Evolutionary conservation across 2,113 vertebrate genomes (phyloP), one percentile per base, ranked within the genome.

Genomic region (Merops nubicus): DNA sequence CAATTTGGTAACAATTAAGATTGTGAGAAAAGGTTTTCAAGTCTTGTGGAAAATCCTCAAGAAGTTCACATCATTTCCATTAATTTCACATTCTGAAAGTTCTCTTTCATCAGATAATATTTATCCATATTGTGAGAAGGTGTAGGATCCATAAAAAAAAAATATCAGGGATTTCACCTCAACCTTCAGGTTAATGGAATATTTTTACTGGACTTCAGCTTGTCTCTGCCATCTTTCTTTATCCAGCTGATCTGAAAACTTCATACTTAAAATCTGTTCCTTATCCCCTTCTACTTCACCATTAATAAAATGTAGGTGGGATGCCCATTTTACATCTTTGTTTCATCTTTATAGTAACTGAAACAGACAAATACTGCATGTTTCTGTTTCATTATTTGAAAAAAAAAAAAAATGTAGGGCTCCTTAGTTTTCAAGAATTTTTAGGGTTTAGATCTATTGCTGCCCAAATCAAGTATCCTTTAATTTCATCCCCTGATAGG

Each of bases 361-460:
- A 72, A 90, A 48, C 47, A 96, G 40, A 93, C 25, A 89, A 91
- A 85, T 40, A 12, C 4, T 86, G 31, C 47, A 33, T 50, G 80
- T 57, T 94, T 84, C 11, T 69, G 28, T 96, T 95, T 95, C 79
- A 70, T 51, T 91, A 70, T 62, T 45, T 40, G 60, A 88, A 63
- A 85, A 83, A 87, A 90, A 68, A 45, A 34, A 34, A 57, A 93
- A 92, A 88, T 48, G 3, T 63, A 94, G 5, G 21, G 14, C 22
- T 22, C 22, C 91, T 92, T 90, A 80, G 43, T 93, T 98, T 95
- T 92, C 62, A 95, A 87, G 80, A 97, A 96, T 93, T 69, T 6
- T 80, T 65, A 92, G 33, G 28, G 62, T 93, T 89, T 84, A 62
- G 50, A 93, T 94, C 72, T 83, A 91, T 38, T 73, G n/a, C 8